A percentile compares a stretch with the other conserved stretches of the same genome.
Evolutionary conservation across 2,888 invertebrate species (phyloP).

Genomic region (Diadromus collaris): DNA sequence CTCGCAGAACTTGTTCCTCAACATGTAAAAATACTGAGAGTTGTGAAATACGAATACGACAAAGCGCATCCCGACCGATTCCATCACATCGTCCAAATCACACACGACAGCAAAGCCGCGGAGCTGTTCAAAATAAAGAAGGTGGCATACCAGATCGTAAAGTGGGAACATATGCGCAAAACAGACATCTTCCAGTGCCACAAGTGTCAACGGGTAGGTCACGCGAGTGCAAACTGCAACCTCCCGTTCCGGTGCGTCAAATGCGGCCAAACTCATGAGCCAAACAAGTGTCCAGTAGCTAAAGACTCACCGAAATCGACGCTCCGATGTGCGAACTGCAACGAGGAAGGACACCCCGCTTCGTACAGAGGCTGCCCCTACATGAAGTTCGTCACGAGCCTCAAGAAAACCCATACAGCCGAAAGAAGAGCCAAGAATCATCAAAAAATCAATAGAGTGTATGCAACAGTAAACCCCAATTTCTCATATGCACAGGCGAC

Average conservation of each 20-base stretch:
- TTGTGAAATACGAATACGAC: neutral
- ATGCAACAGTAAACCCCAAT: neutral
- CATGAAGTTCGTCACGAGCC: slow-evolving; percentile 7
- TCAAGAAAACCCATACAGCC: neutral
- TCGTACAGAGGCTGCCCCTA: slow-evolving; percentile 53
- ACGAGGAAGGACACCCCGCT: slow-evolving; percentile 43
- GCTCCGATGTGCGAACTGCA: slow-evolving; percentile 45
- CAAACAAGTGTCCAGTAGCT: neutral
- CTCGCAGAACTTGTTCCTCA: neutral
- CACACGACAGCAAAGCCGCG: neutral
- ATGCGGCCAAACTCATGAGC: slow-evolving; percentile 39
- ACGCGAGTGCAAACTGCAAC: slow-evolving; percentile 50
- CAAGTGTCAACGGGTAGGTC: slow-evolving; percentile 55
- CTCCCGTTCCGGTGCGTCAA: slow-evolving; percentile 46
- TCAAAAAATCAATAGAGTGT: too few relatives aligned
- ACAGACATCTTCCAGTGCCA: slow-evolving; percentile 3
- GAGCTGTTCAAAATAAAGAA: neutral
- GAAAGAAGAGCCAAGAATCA: neutral
- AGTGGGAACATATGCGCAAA: neutral
- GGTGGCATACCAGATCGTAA: neutral
- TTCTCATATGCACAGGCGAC: neutral
- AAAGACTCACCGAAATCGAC: slow-evolving; percentile 2
- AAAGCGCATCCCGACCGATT: neutral
- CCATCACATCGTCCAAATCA: slow-evolving; percentile 14
- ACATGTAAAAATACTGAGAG: neutral